phyloP scores from a whole-genome alignment of 2,888 invertebrate genomes.

The Antheraea yamamai region DNA sequence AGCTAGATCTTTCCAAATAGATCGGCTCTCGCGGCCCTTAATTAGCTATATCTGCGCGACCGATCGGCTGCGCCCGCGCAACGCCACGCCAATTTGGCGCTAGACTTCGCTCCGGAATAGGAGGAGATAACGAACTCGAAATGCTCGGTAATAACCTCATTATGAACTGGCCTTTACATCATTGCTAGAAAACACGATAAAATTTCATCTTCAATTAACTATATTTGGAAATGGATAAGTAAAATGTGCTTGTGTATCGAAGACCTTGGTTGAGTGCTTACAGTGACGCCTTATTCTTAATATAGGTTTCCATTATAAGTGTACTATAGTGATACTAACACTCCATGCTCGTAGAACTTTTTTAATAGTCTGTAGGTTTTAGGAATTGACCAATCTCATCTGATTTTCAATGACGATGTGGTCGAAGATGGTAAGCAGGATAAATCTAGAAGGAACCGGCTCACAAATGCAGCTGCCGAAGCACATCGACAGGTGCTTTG shows the following conservation, averaged over 20 bases:
- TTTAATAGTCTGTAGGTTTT: background rate
- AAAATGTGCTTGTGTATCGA: background rate
- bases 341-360: background rate
- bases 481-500: too few relatives aligned
- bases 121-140: constrained; percentile 70
- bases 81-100: constrained; percentile 80
- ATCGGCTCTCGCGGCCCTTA: constrained; percentile 77
- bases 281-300: background rate
- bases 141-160: constrained; percentile 80
- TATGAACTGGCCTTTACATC: constrained; percentile 54
- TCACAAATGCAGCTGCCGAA: too few relatives aligned
- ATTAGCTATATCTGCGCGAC: constrained; percentile 75
- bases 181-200: constrained; percentile 62
- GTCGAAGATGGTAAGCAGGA: too few relatives aligned
- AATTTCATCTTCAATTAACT: constrained; percentile 12
- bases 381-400: too few relatives aligned
- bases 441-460: too few relatives aligned
- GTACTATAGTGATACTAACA: background rate
- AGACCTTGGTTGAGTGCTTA: background rate
- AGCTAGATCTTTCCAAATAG: constrained; percentile 80
- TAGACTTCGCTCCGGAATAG: constrained; percentile 67
- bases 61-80: constrained; percentile 75
- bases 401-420: too few relatives aligned
- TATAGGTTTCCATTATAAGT: too few relatives aligned
- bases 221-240: background rate